These are phyloP conservation scores for Leucoraja erinaceus DNA, from an alignment of 2,113 vertebrate genomes.

Conservation along the genomic window DNA sequence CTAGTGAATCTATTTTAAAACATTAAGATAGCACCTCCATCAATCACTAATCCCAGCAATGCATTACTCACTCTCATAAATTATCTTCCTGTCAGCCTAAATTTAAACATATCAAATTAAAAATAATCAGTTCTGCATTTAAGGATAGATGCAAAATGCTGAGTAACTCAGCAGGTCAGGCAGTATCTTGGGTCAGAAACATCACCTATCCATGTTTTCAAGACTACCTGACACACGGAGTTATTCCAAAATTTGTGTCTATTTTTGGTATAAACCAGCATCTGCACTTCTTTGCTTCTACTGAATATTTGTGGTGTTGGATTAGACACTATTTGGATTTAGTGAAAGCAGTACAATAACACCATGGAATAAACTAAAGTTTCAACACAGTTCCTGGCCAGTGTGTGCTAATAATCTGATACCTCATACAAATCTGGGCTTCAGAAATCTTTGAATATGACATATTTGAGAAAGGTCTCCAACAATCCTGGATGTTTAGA, in stretches of 20 bases:
- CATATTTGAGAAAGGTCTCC: not conserved
- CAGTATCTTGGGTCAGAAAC: no score
- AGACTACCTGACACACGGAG: no score
- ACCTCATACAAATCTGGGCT: not conserved
- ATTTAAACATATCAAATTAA: not conserved
- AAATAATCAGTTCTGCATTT: not conserved
- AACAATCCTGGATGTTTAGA: not conserved
- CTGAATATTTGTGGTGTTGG: not conserved
- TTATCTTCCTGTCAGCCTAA: not conserved
- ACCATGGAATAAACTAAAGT: not conserved
- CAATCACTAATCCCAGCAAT: not conserved
- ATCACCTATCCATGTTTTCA: no score
- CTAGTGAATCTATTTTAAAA: not conserved
- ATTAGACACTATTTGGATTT: not conserved
- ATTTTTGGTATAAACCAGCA: no score
- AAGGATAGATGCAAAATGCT: no score
- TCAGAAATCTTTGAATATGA: not conserved
- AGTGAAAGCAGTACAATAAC: constrained; percentile 14
- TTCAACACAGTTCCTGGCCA: not conserved
- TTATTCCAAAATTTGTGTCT: no score
- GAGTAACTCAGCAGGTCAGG: no score
- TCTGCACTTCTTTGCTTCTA: no score
- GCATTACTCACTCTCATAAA: not conserved
- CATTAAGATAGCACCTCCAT: not conserved
- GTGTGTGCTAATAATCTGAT: not conserved